Conservation (phyloP, 2,113 vertebrate species). For the Paratilapia polleni region DNA sequence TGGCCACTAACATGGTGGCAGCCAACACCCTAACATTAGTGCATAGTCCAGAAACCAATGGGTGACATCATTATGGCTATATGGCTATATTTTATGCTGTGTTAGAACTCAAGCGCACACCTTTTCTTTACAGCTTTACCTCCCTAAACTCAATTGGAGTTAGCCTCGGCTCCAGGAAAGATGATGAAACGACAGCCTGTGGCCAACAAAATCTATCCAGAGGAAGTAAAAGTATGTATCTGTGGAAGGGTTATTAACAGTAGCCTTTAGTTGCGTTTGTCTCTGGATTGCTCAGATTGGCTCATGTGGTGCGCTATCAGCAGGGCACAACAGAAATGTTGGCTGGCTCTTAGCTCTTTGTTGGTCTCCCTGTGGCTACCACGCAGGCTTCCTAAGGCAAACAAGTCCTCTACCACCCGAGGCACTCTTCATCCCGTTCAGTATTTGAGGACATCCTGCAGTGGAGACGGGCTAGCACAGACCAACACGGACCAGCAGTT, state of each 20-base stretch:
- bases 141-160: background rate
- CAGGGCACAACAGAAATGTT: background rate
- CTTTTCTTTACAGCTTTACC: background rate
- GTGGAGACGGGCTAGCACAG: accelerated
- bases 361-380: background rate
- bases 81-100: accelerated
- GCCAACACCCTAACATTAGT: background rate
- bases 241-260: no score
- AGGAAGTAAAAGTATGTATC: background rate
- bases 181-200: background rate
- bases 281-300: no score
- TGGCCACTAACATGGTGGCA: background rate
- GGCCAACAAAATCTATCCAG: background rate
- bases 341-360: background rate
- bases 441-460: accelerated
- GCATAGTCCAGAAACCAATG: background rate
- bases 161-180: background rate
- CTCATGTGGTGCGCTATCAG: background rate
- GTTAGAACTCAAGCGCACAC: background rate
- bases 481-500: no score
- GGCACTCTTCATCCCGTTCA: background rate
- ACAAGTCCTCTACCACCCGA: background rate
- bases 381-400: background rate
- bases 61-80: background rate
- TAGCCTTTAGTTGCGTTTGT: no score